Evolutionary conservation across 2,888 invertebrate species (phyloP).

Genomic region (Meghimatium bilineatum): DNA sequence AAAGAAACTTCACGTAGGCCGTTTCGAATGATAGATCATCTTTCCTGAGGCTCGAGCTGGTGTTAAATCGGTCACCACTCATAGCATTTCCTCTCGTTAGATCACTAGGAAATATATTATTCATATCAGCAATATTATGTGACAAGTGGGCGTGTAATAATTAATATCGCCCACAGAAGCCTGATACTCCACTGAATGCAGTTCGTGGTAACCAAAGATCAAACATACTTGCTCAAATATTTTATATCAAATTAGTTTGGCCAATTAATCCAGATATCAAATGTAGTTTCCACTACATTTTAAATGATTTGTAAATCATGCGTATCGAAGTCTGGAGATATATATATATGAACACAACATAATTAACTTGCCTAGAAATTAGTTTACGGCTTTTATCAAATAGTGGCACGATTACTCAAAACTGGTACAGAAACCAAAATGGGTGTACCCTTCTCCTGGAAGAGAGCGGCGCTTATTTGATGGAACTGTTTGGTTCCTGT

Average conservation of each 20-base stretch:
- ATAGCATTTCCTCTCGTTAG: background rate
- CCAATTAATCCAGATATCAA: slow-evolving; percentile 20
- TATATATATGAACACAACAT: slow-evolving; percentile 20
- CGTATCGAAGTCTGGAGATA: background rate
- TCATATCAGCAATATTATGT: background rate
- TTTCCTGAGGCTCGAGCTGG: background rate
- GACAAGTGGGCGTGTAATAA: slow-evolving; percentile 16
- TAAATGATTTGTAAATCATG: slow-evolving; percentile 28
- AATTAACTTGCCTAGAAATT: too few relatives aligned
- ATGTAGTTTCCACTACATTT: slow-evolving; percentile 7
- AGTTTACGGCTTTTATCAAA: slow-evolving; percentile 1
- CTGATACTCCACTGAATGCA: background rate
- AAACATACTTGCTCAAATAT: slow-evolving; percentile 17
- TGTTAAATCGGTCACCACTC: background rate
- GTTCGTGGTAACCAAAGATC: background rate
- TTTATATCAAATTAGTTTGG: slow-evolving; percentile 29
- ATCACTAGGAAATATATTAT: background rate
- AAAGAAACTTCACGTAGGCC: too few relatives aligned
- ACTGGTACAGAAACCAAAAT: background rate
- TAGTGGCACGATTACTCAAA: background rate
- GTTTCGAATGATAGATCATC: too few relatives aligned
- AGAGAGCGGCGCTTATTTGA: too few relatives aligned
- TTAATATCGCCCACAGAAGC: slow-evolving; percentile 12
- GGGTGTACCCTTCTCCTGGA: too few relatives aligned
- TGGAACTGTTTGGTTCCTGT: too few relatives aligned